Base-by-base conservation (phyloP, 2,888 invertebrate species). In the Dryadula phaetusa region DNA sequence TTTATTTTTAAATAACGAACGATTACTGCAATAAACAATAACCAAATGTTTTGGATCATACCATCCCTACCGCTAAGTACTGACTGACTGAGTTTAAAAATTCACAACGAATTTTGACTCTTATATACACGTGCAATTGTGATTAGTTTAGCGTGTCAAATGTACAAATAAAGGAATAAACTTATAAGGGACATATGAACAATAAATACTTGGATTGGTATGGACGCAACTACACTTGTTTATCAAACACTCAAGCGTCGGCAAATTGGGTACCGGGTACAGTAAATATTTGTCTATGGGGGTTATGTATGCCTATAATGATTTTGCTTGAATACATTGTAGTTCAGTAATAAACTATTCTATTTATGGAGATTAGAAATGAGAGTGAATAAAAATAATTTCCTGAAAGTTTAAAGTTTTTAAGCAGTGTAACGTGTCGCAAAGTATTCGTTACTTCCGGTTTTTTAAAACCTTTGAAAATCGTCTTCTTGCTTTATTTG, bases 181-280 rank as follows among this genome's bases (percentile, higher is more conserved):
- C 75, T 73, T 67, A 63, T 66, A 62, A 56, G 70, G 62, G 70
- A 74, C 70, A 74, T 72, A 78, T 77, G 71, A 79, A 80, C 77
- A 82, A 81, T 79, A 82, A 82, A 82, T 79, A 78, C 72, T 72
- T 40, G 66, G 60, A 66, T 58, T 54, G 60, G 52, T 53, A 53
- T 64, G 67, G 64, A 61, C 67, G 64, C 53, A 65, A 69, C 78
- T 75, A 78, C 77, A 73, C 77, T 81, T 82, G 82, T 82, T 82
- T 76, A 77, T 78, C 81, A 81, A 85, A 85, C 81, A 82, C 78
- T 79, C 60, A 67, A 75, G 74, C 74, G 76, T 74, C 75, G 76
- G 79, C 81, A 82, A 81, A 84, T 84, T 82, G 81, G 80, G 77
- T 77, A 73, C 75, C 64, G 71, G 66, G 56, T 58, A 67, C 49